Conservation (phyloP, 2,113 vertebrate genomes). For the rat (Rattus norvegicus) region DNA sequence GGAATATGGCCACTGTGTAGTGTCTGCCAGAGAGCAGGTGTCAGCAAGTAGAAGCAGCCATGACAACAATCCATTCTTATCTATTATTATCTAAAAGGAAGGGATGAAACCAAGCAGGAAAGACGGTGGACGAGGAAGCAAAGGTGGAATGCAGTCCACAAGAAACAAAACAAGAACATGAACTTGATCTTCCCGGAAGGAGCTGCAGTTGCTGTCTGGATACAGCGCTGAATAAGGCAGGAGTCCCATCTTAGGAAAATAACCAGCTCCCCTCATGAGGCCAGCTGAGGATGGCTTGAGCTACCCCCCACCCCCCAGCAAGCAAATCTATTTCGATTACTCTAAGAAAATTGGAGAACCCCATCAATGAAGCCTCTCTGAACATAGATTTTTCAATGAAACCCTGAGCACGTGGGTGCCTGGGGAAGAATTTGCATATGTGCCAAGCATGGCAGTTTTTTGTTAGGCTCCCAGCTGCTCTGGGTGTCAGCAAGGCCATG, state of each 20-base stretch:
- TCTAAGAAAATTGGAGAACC: conserved; percentile 10
- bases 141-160: not conserved
- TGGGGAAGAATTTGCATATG: not conserved
- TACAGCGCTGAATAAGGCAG: fast-evolving
- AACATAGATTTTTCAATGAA: conserved; percentile 53
- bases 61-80: not conserved
- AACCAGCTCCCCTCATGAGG: not conserved
- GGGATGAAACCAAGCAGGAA: not conserved
- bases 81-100: not conserved
- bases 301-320: not conserved
- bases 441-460: not conserved
- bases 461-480: not conserved
- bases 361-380: conserved; percentile 41
- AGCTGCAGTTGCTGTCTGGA: not conserved
- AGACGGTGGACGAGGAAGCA: not conserved
- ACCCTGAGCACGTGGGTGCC: not conserved
- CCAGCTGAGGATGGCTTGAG: not conserved
- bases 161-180: not conserved
- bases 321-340: conserved; percentile 11
- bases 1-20: too few relatives aligned
- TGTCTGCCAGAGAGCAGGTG: not conserved
- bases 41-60: not conserved
- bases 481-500: not conserved
- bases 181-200: not conserved
- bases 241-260: not conserved